A percentile compares a stretch with the other conserved stretches of the same genome.
Evolutionary conservation across 2,888 invertebrate species (phyloP).

Genomic region (Sinohyriopsis cumingii): DNA sequence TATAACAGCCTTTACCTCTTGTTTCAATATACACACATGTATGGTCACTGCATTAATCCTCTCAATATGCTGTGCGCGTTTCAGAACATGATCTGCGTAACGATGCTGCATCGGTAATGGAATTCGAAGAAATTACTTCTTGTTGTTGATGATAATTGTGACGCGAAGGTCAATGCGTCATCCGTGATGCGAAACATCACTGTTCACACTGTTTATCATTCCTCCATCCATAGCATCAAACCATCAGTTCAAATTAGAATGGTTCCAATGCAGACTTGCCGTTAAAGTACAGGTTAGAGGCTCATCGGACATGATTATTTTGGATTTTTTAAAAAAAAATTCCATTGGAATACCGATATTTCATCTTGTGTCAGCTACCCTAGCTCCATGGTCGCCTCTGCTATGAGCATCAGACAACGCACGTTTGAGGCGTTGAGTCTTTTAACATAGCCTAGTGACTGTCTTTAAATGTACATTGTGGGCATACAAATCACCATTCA

Average conservation of each 20-base stretch:
- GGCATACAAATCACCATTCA: too few species aligned
- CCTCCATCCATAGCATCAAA: neutral
- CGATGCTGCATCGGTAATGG: neutral
- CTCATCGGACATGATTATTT: too few species aligned
- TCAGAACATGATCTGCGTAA: neutral
- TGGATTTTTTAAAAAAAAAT: too few species aligned
- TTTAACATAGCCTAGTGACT: too few species aligned
- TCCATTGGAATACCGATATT: too few species aligned
- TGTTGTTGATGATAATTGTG: neutral
- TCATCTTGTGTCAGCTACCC: too few species aligned
- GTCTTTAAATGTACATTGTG: too few species aligned
- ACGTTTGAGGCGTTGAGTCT: too few species aligned
- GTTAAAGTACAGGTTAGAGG: neutral
- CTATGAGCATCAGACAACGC: too few species aligned
- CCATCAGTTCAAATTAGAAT: neutral
- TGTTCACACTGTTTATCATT: neutral
- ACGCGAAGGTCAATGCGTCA: neutral
- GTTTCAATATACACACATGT: neutral
- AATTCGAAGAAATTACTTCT: neutral
- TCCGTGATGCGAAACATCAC: neutral
- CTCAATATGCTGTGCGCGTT: neutral
- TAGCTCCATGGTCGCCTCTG: too few species aligned
- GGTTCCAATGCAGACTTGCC: neutral
- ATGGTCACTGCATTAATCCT: constrained; percentile 8
- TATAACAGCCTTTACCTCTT: constrained; percentile 7